Evolutionary conservation across 2,113 vertebrate species (phyloP).

Genomic region (Ctenomys sociabilis): DNA sequence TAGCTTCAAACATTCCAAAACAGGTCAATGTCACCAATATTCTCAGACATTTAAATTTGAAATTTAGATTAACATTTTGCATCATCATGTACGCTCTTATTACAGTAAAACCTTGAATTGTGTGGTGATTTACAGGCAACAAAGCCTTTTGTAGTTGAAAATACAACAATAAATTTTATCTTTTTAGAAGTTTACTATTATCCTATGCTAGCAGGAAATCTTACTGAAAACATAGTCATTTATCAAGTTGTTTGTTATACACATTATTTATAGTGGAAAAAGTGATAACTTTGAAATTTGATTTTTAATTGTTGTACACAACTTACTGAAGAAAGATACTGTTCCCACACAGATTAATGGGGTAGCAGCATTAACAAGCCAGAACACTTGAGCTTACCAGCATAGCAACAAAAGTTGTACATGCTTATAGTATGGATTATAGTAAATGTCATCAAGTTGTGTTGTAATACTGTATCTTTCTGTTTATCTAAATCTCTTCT

Average conservation of each 20-base stretch:
- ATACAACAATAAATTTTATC: not conserved
- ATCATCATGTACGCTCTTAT: not conserved
- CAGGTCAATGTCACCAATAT: not conserved
- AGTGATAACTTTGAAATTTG: not conserved
- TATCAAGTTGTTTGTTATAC: not conserved
- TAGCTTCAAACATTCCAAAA: not conserved
- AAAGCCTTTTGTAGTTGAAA: not conserved
- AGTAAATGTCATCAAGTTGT: not conserved
- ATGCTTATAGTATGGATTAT: accelerated
- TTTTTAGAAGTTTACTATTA: not conserved
- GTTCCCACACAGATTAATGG: too few species aligned
- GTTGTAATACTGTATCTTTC: not conserved
- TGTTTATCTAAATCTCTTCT: not conserved
- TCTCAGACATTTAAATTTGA: not conserved
- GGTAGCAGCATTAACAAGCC: not conserved
- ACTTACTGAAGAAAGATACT: not conserved
- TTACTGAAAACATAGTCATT: not conserved
- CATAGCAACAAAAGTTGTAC: too few species aligned
- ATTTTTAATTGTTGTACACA: not conserved
- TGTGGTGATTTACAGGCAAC: not conserved
- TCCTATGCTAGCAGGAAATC: not conserved
- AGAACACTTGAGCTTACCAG: too few species aligned
- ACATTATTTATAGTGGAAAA: not conserved
- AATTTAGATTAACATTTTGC: not conserved
- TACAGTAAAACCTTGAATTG: not conserved